A percentile compares a stretch with the other conserved stretches of the same genome.
Evolutionary conservation across 2,113 vertebrate genomes (phyloP).

Genomic region (Oryzias curvinotus): DNA sequence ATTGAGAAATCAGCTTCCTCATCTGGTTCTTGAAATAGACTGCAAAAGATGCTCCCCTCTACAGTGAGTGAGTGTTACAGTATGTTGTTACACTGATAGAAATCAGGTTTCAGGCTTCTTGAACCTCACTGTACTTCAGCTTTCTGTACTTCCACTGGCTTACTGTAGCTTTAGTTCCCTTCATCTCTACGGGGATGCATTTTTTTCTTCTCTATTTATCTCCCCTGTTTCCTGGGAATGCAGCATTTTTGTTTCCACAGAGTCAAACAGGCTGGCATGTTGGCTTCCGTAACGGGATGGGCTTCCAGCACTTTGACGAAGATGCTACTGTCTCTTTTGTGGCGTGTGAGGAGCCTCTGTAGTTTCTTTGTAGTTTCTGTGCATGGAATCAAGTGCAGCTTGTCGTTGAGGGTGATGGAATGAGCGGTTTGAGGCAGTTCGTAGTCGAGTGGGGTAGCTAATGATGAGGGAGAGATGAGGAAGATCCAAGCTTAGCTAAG

Average conservation of each 20-base stretch:
- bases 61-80: conserved; percentile 17
- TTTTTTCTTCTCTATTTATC: conserved; percentile 59
- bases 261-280: conserved; percentile 60
- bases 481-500: conserved; percentile 72
- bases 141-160: conserved; percentile 36
- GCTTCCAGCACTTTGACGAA: conserved; percentile 56
- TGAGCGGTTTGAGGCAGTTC: conserved; percentile 27
- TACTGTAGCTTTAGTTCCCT: conserved; percentile 56
- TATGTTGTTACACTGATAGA: conserved; percentile 37
- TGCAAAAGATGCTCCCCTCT: conserved; percentile 54
- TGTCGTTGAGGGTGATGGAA: conserved; percentile 43
- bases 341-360: conserved; percentile 45
- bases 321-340: conserved; percentile 54
- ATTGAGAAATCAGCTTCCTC: conserved; percentile 39
- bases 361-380: conserved; percentile 50
- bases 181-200: conserved; percentile 48
- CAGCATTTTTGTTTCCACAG: conserved; percentile 48
- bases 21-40: conserved; percentile 46
- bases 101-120: conserved; percentile 35
- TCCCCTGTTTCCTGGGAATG: conserved; percentile 57
- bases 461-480: conserved; percentile 65
- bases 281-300: conserved; percentile 55
- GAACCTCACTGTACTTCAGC: conserved; percentile 33
- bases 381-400: conserved; percentile 39
- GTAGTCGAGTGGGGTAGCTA: conserved; percentile 60